These are phyloP conservation scores for Anguilla anguilla DNA, from an alignment of 2,797 vertebrate genomes.

Conservation along the genomic window DNA sequence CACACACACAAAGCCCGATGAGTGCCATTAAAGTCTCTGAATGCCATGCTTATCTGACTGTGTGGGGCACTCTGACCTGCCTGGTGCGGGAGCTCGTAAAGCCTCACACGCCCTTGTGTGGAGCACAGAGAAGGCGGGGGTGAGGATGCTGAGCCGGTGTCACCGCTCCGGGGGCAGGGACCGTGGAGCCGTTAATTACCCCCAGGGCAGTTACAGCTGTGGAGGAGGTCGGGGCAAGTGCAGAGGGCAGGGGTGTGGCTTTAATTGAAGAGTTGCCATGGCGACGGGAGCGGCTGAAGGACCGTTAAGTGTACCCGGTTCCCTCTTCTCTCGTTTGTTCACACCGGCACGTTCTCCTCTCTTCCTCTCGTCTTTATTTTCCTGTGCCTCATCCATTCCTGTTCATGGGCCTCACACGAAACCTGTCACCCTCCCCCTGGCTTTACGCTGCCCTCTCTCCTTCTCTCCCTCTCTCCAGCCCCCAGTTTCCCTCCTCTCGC, in stretches of 20 bases:
- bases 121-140: background rate
- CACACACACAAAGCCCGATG: background rate
- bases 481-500: background rate
- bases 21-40: background rate
- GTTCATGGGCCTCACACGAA: slow-evolving; percentile 58
- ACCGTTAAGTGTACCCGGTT: slow-evolving; percentile 56
- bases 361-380: slow-evolving; percentile 51
- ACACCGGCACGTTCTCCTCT: slow-evolving; percentile 58
- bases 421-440: slow-evolving; percentile 47
- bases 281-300: slow-evolving; percentile 65
- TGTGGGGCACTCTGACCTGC: background rate
- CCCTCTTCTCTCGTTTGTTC: slow-evolving; percentile 59
- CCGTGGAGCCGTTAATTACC: background rate
- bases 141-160: background rate
- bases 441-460: background rate
- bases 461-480: background rate
- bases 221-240: slow-evolving; percentile 66
- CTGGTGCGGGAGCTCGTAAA: background rate
- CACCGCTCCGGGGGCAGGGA: background rate
- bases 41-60: background rate
- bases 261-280: slow-evolving; percentile 66
- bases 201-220: slow-evolving; percentile 56
- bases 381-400: slow-evolving; percentile 51
- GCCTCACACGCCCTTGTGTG: background rate
- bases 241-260: slow-evolving; percentile 42